Percentiles rank a stretch among this genome's conserved stretches.
Conservation (phyloP, 2,888 invertebrate species). For the Labia minor region DNA sequence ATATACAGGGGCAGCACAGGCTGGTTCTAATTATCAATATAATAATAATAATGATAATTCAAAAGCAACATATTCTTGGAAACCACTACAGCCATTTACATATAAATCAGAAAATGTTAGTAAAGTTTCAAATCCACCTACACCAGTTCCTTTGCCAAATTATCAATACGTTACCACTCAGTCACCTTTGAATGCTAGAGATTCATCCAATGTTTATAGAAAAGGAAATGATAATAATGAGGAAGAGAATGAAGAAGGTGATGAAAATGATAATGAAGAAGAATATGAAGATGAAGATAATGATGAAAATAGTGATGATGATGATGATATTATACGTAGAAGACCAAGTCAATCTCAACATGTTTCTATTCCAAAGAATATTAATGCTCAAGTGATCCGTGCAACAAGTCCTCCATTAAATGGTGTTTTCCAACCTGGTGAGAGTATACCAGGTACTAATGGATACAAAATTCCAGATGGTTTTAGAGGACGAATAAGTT, state of each 20-base stretch:
- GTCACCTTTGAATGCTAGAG: background rate
- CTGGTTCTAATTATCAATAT: slow-evolving; percentile 55
- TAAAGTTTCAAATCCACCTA: background rate
- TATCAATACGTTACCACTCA: background rate
- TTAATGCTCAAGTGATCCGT: slow-evolving; percentile 51
- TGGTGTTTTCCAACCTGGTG: slow-evolving; percentile 52
- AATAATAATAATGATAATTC: background rate
- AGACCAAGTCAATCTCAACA: slow-evolving; percentile 50
- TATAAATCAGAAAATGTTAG: background rate
- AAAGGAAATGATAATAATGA: background rate
- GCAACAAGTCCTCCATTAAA: slow-evolving; percentile 41
- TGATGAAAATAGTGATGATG: background rate
- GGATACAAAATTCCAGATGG: slow-evolving; percentile 57
- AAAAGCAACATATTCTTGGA: background rate
- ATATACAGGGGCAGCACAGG: slow-evolving; percentile 70
- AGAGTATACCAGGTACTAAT: slow-evolving; percentile 53
- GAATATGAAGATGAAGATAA: background rate
- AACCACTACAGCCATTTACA: background rate
- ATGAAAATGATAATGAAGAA: background rate
- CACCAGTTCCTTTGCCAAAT: background rate
- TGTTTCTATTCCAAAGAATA: slow-evolving; percentile 46
- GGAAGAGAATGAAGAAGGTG: background rate
- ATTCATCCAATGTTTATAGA: background rate
- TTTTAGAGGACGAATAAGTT: slow-evolving; percentile 53
- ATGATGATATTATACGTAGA: slow-evolving; percentile 21